These are phyloP conservation scores for Xyrauchen texanus DNA, from an alignment of 2,113 vertebrate genomes.

Conservation along the genomic window DNA sequence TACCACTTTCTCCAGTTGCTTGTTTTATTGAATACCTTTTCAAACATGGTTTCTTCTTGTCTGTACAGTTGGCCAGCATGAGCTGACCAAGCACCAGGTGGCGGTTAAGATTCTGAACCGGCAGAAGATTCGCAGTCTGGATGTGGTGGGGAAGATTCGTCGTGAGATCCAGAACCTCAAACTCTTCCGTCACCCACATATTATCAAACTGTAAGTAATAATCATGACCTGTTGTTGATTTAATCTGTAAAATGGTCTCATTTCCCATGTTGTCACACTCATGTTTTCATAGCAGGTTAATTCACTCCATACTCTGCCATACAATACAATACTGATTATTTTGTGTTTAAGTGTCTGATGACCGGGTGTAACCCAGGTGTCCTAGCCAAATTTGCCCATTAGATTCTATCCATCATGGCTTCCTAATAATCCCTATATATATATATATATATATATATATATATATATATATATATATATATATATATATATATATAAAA, in stretches of 20 bases:
- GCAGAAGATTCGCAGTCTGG: conserved; percentile 98
- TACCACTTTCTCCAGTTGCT: too few species aligned
- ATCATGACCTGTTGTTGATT: conserved; percentile 49
- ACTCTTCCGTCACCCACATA: conserved; percentile 97
- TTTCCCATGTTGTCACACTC: not conserved
- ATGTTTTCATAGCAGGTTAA: too few species aligned
- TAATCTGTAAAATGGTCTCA: not conserved
- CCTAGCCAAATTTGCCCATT: too few species aligned
- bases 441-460: too few species aligned
- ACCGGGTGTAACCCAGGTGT: too few species aligned
- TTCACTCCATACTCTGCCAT: too few species aligned
- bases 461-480: too few species aligned
- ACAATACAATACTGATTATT: too few species aligned
- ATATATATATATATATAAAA: too few species aligned
- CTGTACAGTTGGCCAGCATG: conserved; percentile 90
- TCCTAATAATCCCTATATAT: too few species aligned
- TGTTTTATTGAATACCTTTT: not conserved
- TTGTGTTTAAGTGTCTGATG: too few species aligned
- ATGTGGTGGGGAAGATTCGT: conserved; percentile 97
- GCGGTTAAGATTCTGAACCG: conserved; percentile 97
- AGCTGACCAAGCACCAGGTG: conserved; percentile 96
- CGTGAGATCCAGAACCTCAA: conserved; percentile 98
- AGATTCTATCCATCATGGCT: too few species aligned
- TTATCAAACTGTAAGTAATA: conserved; percentile 95
- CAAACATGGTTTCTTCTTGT: not conserved